Evolutionary conservation across 2,888 invertebrate genomes (phyloP), one percentile per base, ranked within the genome.

Genomic region (Troides aeacus): DNA sequence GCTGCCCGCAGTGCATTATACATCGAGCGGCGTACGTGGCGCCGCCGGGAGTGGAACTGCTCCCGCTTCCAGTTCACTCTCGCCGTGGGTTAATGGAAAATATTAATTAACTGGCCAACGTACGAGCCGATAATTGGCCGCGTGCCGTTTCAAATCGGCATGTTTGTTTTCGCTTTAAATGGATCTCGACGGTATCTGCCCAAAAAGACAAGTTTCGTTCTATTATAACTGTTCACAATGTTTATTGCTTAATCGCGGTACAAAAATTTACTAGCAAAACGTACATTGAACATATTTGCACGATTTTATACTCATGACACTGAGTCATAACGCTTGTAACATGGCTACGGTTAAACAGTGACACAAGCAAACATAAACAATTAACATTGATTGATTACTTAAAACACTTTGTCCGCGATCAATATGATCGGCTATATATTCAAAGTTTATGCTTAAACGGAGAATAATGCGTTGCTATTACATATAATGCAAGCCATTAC

Each of bases 11-110:
- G 71, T 73, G 72, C 65, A 72, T 70, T 50, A 64, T 64, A 70
- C 69, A 64, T 42, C 21, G 24, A 59, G 42, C 67, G 73, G 80
- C 23, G 17, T 60, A 42, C 60, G 64, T 23, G 21, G 42, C n/a
- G 6, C 61, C 56, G 62, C n/a, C 30, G 36, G 68, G 58, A 50
- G 24, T 42, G 53, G 64, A 78, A 83, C 81, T 83, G 81, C 80
- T 78, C 80, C 77, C 79, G 83, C 82, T 83, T 81, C 79, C 81
- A 81, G 82, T 81, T 79, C 79, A 79, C 81, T 75, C 62, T 72
- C 66, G 74, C 76, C 75, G 76, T 77, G 76, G 76, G 79, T 79
- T 81, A 81, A 80, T 80, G 77, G 78, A 79, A 81, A 81, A 79
- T 84, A 81, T 81, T 81, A 81, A 82, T 81, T 80, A 79, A 80